Conservation (phyloP, 2,888 invertebrate species). For the Brachypterus glaber region DNA sequence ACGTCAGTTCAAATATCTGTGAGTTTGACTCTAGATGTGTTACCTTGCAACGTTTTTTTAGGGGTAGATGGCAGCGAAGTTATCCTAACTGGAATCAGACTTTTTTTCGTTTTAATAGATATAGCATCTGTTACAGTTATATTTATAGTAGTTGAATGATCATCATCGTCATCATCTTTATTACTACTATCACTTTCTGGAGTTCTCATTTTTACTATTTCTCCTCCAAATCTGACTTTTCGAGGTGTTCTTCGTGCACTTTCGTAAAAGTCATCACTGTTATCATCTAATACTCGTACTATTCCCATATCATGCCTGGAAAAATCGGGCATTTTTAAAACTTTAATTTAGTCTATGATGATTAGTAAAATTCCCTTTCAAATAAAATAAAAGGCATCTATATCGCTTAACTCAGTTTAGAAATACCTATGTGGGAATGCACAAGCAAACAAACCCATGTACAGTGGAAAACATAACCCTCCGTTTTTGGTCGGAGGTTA, state of each 20-base stretch:
- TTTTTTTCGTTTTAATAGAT: slow-evolving; percentile 28
- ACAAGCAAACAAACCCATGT: too few species aligned
- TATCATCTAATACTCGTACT: slow-evolving; percentile 51
- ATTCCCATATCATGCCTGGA: slow-evolving; percentile 39
- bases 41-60: slow-evolving; percentile 27
- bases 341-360: too few species aligned
- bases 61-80: slow-evolving; percentile 36
- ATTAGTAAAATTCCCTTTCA: too few species aligned
- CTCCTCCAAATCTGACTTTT: slow-evolving; percentile 78
- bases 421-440: too few species aligned
- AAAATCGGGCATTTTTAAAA: too few species aligned
- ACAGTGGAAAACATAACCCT: too few species aligned
- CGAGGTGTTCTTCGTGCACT: slow-evolving; percentile 50
- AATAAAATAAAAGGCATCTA: too few species aligned
- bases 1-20: too few species aligned
- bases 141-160: slow-evolving; percentile 19
- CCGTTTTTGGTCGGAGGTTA: too few species aligned
- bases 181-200: slow-evolving; percentile 70
- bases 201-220: slow-evolving; percentile 73
- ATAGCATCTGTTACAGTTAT: slow-evolving; percentile 29
- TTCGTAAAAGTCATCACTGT: slow-evolving; percentile 46
- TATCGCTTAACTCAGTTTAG: too few species aligned
- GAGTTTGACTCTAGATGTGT: slow-evolving; percentile 27
- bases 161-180: slow-evolving; percentile 44
- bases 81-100: slow-evolving; percentile 44